These are phyloP conservation scores for Pogonomyrmex californicus DNA, from an alignment of 1,140 invertebrate species.

Conservation along the genomic window DNA sequence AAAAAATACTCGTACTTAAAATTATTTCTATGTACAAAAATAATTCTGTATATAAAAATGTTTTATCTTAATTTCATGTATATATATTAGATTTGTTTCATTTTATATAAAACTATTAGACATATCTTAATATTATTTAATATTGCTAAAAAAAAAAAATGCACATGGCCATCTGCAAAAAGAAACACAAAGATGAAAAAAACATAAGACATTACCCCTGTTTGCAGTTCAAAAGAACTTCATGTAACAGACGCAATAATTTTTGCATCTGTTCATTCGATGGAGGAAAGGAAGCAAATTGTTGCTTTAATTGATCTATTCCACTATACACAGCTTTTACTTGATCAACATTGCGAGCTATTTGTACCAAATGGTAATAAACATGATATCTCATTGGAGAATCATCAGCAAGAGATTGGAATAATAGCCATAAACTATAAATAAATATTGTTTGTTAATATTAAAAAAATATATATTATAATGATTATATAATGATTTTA, in stretches of 20 bases:
- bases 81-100: too few species aligned
- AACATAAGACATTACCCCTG: slow-evolving; percentile 87
- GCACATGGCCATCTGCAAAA: background rate
- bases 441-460: slow-evolving; percentile 51
- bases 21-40: slow-evolving; percentile 23
- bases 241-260: slow-evolving; percentile 95
- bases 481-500: background rate
- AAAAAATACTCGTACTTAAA: background rate
- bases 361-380: slow-evolving; percentile 95
- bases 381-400: slow-evolving; percentile 96
- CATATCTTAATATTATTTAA: too few species aligned
- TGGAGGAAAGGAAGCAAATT: slow-evolving; percentile 94
- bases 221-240: slow-evolving; percentile 92
- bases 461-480: background rate
- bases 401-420: slow-evolving; percentile 95
- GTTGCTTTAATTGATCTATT: slow-evolving; percentile 93
- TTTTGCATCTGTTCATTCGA: slow-evolving; percentile 97
- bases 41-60: background rate
- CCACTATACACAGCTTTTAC: slow-evolving; percentile 93
- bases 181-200: background rate
- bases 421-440: slow-evolving; percentile 93
- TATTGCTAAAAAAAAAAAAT: too few species aligned
- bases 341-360: slow-evolving; percentile 95
- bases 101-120: too few species aligned
- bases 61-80: too few species aligned